A percentile compares a stretch with the other conserved stretches of the same genome.
Conservation (phyloP, 2,888 invertebrate genomes). For the Chydorus sphaericus region DNA sequence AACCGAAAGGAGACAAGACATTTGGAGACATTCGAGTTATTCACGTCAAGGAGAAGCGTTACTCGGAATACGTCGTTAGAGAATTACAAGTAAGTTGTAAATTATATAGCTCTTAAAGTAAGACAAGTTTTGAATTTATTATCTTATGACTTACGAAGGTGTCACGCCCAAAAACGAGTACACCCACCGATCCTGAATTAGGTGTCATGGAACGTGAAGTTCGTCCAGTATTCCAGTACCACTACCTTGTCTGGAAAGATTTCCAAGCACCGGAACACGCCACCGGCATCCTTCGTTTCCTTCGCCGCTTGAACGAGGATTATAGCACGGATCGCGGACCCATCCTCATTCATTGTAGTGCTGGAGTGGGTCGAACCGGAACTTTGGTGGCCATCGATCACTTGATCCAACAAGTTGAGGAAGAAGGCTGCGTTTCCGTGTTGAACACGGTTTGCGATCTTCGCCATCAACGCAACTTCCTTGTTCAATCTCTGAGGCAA, state of each 20-base stretch:
- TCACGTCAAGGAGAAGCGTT: slow-evolving; percentile 51
- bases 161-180: background rate
- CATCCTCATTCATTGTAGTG: slow-evolving; percentile 80
- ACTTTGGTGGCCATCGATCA: slow-evolving; percentile 86
- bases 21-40: slow-evolving; percentile 67
- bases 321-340: slow-evolving; percentile 67
- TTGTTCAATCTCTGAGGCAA: slow-evolving; percentile 91
- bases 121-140: background rate
- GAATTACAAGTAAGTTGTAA: slow-evolving; percentile 44
- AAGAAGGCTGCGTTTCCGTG: slow-evolving; percentile 69
- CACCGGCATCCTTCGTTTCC: slow-evolving; percentile 76
- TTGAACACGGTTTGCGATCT: slow-evolving; percentile 83
- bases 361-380: slow-evolving; percentile 88
- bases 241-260: slow-evolving; percentile 91
- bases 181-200: slow-evolving; percentile 16
- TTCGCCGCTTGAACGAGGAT: slow-evolving; percentile 73
- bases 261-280: slow-evolving; percentile 91
- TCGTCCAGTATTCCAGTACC: slow-evolving; percentile 70
- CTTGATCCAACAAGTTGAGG: slow-evolving; percentile 66
- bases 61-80: slow-evolving; percentile 60
- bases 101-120: background rate
- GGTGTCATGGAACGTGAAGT: slow-evolving; percentile 21
- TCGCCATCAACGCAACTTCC: slow-evolving; percentile 75
- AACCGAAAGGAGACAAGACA: slow-evolving; percentile 32
- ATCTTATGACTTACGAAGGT: background rate